Evolutionary conservation across 2,797 vertebrate genomes (phyloP).

Genomic region (Sternarchorhynchus goeldii): DNA sequence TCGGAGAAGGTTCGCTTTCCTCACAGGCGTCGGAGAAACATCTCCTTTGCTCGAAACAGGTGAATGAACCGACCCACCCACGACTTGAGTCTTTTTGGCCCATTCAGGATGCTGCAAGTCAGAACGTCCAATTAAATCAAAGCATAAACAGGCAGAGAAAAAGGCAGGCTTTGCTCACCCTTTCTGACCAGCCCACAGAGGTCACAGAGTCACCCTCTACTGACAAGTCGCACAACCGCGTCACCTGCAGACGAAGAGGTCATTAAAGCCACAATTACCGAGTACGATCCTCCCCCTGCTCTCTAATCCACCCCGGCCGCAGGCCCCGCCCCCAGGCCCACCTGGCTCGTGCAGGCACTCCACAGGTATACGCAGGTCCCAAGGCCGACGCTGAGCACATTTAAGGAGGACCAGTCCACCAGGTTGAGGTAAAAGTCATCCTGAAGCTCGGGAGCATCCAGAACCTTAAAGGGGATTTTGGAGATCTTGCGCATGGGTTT

Average conservation of each 20-base stretch:
- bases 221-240: slow-evolving; percentile 93
- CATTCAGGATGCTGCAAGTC: background rate
- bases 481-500: slow-evolving; percentile 98
- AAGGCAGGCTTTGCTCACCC: slow-evolving; percentile 75
- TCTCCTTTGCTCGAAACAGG: too few species aligned
- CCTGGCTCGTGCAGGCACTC: slow-evolving; percentile 99
- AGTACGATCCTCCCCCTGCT: too few species aligned
- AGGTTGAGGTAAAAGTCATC: slow-evolving; percentile 99
- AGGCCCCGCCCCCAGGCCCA: background rate
- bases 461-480: slow-evolving; percentile 98
- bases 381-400: slow-evolving; percentile 95
- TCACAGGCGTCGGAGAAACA: too few species aligned
- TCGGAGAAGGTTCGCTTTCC: too few species aligned
- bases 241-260: slow-evolving; percentile 77
- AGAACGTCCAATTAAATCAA: background rate
- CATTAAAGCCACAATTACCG: background rate
- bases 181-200: slow-evolving; percentile 97
- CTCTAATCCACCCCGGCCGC: background rate
- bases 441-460: slow-evolving; percentile 96
- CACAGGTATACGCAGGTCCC: slow-evolving; percentile 98
- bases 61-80: too few species aligned
- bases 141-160: too few species aligned
- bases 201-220: slow-evolving; percentile 98
- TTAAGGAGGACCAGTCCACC: slow-evolving; percentile 98
- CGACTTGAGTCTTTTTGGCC: too few species aligned